phyloP scores from a whole-genome alignment of 2,113 vertebrate species.

The Paradoxurus hermaphroditus region DNA sequence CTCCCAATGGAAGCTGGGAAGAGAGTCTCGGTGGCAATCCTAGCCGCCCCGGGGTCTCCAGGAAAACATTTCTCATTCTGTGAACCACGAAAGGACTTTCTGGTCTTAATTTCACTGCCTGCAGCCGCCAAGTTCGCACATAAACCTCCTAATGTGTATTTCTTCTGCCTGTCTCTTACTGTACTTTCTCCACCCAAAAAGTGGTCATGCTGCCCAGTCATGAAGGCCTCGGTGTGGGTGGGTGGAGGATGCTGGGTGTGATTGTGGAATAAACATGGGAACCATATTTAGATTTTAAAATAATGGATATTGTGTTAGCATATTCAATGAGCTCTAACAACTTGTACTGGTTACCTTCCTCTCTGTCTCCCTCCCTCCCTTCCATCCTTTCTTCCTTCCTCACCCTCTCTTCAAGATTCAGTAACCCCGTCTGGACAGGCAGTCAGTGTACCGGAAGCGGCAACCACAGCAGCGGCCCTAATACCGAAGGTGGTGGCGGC shows the following conservation, averaged over 20 bases:
- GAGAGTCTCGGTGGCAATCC: background rate
- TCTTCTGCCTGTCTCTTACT: background rate
- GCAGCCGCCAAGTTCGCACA: background rate
- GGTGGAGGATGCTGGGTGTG: background rate
- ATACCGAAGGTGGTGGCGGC: background rate
- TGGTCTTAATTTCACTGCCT: background rate
- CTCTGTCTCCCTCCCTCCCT: background rate
- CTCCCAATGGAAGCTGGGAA: background rate
- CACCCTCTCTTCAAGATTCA: background rate
- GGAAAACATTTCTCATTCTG: background rate
- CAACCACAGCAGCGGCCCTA: background rate
- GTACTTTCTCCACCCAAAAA: background rate
- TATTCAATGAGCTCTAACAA: background rate
- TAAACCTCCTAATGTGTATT: background rate
- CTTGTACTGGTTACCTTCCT: background rate
- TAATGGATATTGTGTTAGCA: background rate
- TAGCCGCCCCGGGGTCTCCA: background rate
- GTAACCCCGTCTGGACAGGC: constrained; percentile 78
- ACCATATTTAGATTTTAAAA: background rate
- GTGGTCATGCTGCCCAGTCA: background rate
- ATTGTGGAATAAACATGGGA: background rate
- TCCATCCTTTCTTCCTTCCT: background rate
- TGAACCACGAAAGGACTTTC: background rate
- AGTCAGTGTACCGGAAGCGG: constrained; percentile 74
- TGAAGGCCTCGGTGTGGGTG: background rate